Evolutionary conservation across 2,888 invertebrate species (phyloP).

Genomic region (Pharmacophagus antenor): DNA sequence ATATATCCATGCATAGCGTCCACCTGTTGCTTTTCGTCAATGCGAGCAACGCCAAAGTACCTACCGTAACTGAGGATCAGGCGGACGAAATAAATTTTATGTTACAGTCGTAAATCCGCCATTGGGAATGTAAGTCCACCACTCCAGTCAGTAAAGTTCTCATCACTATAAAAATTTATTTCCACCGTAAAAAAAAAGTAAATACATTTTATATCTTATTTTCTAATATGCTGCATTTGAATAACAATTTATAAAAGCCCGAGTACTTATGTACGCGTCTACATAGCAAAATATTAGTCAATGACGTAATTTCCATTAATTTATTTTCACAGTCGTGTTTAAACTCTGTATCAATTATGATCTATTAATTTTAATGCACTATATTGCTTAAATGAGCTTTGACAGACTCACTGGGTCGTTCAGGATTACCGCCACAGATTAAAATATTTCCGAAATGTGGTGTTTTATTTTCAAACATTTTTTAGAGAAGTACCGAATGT

Average conservation of each 20-base stretch:
- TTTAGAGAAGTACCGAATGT: too few species aligned
- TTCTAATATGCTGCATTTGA: background rate
- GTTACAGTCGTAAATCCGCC: conserved; percentile 14
- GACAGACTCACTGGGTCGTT: too few species aligned
- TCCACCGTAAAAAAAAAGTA: conserved; percentile 2
- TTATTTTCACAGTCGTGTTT: too few species aligned
- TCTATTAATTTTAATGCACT: too few species aligned
- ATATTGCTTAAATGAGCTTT: too few species aligned
- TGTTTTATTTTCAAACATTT: too few species aligned
- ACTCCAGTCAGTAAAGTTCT: conserved; percentile 24
- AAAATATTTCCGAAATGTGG: too few species aligned
- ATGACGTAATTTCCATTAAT: too few species aligned
- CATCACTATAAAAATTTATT: conserved; percentile 28
- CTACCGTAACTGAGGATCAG: conserved; percentile 13
- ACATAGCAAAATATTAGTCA: too few species aligned
- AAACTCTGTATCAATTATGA: too few species aligned
- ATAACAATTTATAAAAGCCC: background rate
- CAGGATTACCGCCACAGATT: too few species aligned
- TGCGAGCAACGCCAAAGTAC: conserved; percentile 5
- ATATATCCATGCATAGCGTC: background rate
- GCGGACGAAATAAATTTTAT: conserved; percentile 24
- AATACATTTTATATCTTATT: conserved; percentile 1
- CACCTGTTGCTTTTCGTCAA: conserved; percentile 5
- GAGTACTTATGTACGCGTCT: background rate
- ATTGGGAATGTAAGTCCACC: conserved; percentile 22